Evolutionary conservation across 2,888 invertebrate genomes (phyloP), one percentile per base, ranked within the genome.

Genomic region (Mythimna impura): DNA sequence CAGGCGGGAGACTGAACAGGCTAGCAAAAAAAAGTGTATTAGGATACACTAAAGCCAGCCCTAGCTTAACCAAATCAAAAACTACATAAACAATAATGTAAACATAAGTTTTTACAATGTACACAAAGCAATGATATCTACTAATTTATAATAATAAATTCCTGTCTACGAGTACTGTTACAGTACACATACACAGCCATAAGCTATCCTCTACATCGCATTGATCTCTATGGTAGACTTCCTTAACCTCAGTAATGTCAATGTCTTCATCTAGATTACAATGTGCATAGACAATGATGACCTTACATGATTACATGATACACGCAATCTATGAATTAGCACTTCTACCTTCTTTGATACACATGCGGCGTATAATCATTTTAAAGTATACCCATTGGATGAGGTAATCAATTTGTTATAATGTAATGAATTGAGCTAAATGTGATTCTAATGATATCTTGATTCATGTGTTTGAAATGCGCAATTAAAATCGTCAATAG

Each of bases 311-410:
- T 88, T 83, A 76, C 83, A 79, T 62, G 71, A 69, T 80, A 82
- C 90, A 92, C 92, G 92, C 92, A 86, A 92, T 83, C 81, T 81
- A 71, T 85, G 85, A 86, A 92, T 92, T 92, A 92, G 86, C 85
- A 87, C 82, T 74, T 76, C 57, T 73, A 68, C 47, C 17, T 47
- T 63, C 66, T 78, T 78, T 81, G 71, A 83, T 81, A 73, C 80
- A 73, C 34, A 17, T 82, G 73, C 76, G 66, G 40, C 30, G 36
- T 72, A 73, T 85, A 76, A 81, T 82, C 36, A 76, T 73, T 71
- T 61, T 70, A 73, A 82, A 75, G 62, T 68, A 72, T 65, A 70
- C 52, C 47, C 61, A 73, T 71, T 82, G 71, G 47, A 65, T 64
- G 50, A 65, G 61, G 72, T 79, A 77, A 86, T 86, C 79, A 86